Conservation (phyloP, 2,797 vertebrate species). For the Jordanella pulchra region DNA sequence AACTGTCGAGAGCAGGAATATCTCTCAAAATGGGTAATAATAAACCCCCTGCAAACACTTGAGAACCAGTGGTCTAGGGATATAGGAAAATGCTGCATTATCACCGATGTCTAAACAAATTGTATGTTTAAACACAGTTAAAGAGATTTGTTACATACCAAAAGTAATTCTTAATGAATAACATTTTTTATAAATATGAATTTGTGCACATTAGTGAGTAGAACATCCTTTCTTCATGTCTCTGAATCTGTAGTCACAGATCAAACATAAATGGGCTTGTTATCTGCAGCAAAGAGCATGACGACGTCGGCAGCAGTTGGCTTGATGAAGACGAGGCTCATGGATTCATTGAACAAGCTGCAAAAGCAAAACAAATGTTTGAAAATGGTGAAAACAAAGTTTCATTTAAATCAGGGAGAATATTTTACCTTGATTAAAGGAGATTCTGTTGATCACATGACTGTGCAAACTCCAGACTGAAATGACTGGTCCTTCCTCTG, state of each 20-base stretch:
- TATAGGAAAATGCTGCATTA: background rate
- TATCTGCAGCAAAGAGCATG: background rate
- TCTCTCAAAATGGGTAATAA: no score
- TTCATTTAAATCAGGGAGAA: background rate
- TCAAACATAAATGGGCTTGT: background rate
- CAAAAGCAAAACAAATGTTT: background rate
- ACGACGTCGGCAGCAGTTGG: background rate
- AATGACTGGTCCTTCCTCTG: conserved; percentile 72
- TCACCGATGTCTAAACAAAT: conserved; percentile 17
- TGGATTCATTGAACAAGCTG: background rate
- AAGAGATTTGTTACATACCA: background rate
- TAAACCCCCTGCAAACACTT: no score
- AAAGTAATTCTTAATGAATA: background rate
- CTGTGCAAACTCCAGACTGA: conserved; percentile 89
- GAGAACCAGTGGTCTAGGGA: background rate
- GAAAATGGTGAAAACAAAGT: background rate
- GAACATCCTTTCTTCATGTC: background rate
- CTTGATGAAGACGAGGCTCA: background rate
- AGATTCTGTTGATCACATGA: conserved; percentile 84
- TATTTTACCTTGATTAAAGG: conserved; percentile 1
- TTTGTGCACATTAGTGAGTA: background rate
- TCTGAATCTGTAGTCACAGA: background rate
- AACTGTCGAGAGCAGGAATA: no score
- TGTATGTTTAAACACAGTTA: background rate
- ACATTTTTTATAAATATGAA: background rate